Percentiles rank a stretch among this genome's conserved stretches.
Evolutionary conservation across 2,797 vertebrate species (phyloP).

Genomic region (Chanos chanos): DNA sequence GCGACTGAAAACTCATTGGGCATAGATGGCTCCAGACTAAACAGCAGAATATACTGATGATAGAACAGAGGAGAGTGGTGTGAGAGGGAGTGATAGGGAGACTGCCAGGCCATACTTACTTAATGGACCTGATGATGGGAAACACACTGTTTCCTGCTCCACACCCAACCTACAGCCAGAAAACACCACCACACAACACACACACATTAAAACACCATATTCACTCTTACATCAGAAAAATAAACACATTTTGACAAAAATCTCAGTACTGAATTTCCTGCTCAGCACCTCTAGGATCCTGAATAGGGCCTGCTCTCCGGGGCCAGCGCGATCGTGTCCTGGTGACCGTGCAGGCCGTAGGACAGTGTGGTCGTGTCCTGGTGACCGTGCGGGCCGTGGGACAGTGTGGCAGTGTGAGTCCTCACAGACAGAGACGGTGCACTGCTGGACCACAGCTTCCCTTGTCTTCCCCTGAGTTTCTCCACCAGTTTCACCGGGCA

Average conservation of each 20-base stretch:
- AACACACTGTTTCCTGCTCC: constrained; percentile 91
- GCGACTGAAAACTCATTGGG: too few relatives aligned
- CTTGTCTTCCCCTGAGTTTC: constrained; percentile 13
- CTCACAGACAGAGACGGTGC: too few relatives aligned
- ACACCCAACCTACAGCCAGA: constrained; percentile 89
- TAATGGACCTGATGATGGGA: constrained; percentile 80
- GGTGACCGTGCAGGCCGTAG: constrained; percentile 47
- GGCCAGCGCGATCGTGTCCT: constrained; percentile 57
- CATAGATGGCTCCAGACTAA: too few relatives aligned
- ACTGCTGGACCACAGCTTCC: constrained; percentile 25
- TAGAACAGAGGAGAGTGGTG: too few relatives aligned
- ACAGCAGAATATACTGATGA: too few relatives aligned
- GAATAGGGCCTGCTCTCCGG: constrained; percentile 76
- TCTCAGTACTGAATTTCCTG: neutral
- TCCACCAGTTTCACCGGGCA: constrained; percentile 20
- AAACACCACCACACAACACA: too few relatives aligned
- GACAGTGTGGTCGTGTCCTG: constrained; percentile 52
- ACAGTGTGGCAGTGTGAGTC: constrained; percentile 55
- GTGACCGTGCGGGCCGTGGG: constrained; percentile 49
- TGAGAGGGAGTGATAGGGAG: too few relatives aligned
- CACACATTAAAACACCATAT: constrained; percentile 11
- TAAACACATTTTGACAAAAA: neutral
- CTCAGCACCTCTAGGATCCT: constrained; percentile 83
- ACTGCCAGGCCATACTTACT: constrained; percentile 73
- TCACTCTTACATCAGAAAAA: neutral